Evolutionary conservation across 2,113 vertebrate species (phyloP).

Genomic region (Atrichornis clamosus): DNA sequence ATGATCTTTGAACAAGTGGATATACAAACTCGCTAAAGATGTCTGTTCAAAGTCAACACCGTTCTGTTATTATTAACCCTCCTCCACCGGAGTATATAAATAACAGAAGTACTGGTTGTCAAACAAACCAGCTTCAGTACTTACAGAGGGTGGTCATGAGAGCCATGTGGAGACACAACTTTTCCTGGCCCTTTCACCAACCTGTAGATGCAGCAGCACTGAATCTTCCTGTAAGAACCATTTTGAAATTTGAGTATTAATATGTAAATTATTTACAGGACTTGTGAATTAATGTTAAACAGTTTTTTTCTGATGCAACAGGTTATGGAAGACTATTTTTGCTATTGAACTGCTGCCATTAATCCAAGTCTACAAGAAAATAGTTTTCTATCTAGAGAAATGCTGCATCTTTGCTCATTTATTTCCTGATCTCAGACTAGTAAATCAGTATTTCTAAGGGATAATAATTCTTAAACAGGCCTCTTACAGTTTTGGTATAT

Average conservation of each 20-base stretch:
- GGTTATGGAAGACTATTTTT: not conserved
- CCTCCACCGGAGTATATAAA: constrained; percentile 85
- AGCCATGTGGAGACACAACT: constrained; percentile 85
- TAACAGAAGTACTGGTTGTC: constrained; percentile 72
- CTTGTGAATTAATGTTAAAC: not conserved
- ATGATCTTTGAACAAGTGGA: not conserved
- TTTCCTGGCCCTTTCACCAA: constrained; percentile 91
- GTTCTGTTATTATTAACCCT: constrained; percentile 77
- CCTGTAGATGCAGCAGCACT: constrained; percentile 91
- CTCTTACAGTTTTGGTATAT: not conserved
- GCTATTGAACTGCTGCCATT: not conserved
- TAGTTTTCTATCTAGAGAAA: not conserved
- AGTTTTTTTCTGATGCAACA: not conserved
- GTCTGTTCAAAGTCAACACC: constrained; percentile 67
- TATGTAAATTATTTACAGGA: not conserved
- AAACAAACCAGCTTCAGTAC: constrained; percentile 90
- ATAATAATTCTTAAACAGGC: not conserved
- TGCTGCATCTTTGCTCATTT: not conserved
- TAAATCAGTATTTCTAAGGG: not conserved
- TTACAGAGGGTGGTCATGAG: constrained; percentile 85
- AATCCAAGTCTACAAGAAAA: not conserved
- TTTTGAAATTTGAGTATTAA: not conserved
- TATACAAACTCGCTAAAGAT: constrained; percentile 55
- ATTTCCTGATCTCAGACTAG: not conserved
- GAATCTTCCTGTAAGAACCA: constrained; percentile 85